Conservation (phyloP, 2,797 vertebrate genomes). For the Toxotes lorentzi region DNA sequence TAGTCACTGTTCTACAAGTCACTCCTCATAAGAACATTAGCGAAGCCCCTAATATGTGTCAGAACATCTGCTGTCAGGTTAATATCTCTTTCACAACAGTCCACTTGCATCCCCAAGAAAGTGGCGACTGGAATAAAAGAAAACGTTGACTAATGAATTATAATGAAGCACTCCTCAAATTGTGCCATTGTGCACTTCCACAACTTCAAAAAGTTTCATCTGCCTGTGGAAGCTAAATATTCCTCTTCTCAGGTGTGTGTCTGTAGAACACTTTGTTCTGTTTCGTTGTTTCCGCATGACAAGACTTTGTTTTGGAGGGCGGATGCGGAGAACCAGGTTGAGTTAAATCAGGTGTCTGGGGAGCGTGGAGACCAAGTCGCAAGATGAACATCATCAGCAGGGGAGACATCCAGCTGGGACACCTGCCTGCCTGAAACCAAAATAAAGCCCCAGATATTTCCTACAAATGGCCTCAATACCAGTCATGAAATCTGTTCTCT, state of each 20-base stretch:
- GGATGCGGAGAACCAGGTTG: conserved; percentile 16
- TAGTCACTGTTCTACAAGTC: conserved; percentile 23
- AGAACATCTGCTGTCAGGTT: conserved; percentile 19
- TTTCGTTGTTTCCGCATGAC: conserved; percentile 22
- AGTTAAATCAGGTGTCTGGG: conserved; percentile 48
- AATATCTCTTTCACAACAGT: background rate
- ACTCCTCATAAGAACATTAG: background rate
- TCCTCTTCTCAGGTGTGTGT: conserved; percentile 12
- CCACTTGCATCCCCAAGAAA: background rate
- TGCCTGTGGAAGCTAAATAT: conserved; percentile 23
- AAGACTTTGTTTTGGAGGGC: conserved; percentile 9
- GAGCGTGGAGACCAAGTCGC: conserved; percentile 29
- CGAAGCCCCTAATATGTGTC: background rate
- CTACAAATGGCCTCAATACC: background rate
- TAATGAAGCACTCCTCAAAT: background rate
- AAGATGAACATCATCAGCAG: conserved; percentile 28
- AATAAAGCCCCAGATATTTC: conserved; percentile 12
- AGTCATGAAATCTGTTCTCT: background rate
- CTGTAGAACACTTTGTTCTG: conserved; percentile 29
- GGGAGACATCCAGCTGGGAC: conserved; percentile 40
- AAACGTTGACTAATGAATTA: too few relatives aligned
- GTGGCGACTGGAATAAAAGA: background rate
- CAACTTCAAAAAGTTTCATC: conserved; percentile 6
- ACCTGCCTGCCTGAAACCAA: conserved; percentile 18
- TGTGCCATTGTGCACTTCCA: conserved; percentile 33